A percentile compares a stretch with the other conserved stretches of the same genome.
Evolutionary conservation across 2,113 vertebrate genomes (phyloP).

Genomic region (Pollimyrus isidori): DNA sequence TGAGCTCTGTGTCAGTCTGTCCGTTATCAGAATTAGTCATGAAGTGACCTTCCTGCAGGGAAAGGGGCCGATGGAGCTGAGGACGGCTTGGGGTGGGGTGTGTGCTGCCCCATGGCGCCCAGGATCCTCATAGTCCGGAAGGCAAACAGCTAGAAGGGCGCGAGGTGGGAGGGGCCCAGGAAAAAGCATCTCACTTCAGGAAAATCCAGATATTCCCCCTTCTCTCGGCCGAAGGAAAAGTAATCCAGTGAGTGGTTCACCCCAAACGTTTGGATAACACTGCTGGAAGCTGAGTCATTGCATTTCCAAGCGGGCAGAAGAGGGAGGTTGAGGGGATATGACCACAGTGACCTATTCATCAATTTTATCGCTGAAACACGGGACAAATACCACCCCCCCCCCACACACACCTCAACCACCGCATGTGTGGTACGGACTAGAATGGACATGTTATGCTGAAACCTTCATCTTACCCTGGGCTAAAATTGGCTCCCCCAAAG

Average conservation of each 20-base stretch:
- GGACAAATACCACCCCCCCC: background rate
- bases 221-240: background rate
- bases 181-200: conserved; percentile 29
- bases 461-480: conserved; percentile 16
- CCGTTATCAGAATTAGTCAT: conserved; percentile 10
- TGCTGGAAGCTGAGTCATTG: conserved; percentile 24
- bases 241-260: background rate
- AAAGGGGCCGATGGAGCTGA: background rate
- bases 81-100: background rate
- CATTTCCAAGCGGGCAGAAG: background rate
- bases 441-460: conserved; percentile 4
- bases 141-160: background rate
- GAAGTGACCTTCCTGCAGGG: conserved; percentile 4
- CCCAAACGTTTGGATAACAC: background rate
- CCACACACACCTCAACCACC: background rate
- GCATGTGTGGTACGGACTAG: background rate
- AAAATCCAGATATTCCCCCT: conserved; percentile 31
- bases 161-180: conserved; percentile 18
- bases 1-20: background rate
- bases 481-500: conserved; percentile 17
- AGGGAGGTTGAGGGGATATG: background rate
- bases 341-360: conserved; percentile 21
- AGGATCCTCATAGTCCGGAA: background rate
- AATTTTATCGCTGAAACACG: background rate
- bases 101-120: background rate